Conservation (phyloP, 2,113 vertebrate species). For the Piaya cayana region DNA sequence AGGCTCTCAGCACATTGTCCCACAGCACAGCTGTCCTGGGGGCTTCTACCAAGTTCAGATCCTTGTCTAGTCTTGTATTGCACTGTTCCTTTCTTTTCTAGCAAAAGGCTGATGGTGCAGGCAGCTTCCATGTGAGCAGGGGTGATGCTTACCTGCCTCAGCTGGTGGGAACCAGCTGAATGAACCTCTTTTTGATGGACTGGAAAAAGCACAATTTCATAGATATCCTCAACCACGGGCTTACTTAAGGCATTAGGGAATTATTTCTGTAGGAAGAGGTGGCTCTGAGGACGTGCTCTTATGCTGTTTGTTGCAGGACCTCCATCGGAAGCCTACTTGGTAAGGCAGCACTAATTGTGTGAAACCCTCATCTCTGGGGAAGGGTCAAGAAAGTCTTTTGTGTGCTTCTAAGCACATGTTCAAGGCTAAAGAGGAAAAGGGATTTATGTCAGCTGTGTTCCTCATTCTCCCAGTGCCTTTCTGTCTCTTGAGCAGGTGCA, state of each 20-base stretch:
- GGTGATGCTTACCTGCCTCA: accelerated
- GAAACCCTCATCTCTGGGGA: not conserved
- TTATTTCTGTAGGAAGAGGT: not conserved
- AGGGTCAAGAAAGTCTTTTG: not conserved
- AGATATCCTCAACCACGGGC: not conserved
- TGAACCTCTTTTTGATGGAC: not conserved
- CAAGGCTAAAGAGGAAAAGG: not conserved
- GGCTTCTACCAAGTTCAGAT: not conserved
- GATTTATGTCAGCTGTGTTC: not conserved
- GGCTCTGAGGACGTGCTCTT: not conserved
- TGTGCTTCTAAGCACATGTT: not conserved
- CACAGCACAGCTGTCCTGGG: not conserved
- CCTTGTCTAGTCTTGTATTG: not conserved
- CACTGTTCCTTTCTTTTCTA: not conserved
- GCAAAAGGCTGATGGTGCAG: not conserved
- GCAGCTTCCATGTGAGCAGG: not conserved
- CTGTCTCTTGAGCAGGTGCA: accelerated
- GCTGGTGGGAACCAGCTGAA: not conserved
- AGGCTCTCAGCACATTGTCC: not conserved
- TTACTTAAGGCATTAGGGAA: not conserved
- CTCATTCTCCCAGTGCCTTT: not conserved
- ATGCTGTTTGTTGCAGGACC: not conserved
- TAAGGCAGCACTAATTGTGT: not conserved
- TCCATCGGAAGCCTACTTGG: accelerated
- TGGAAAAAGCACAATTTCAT: not conserved